Evolutionary conservation across 2,888 invertebrate genomes (phyloP).

Genomic region (Caenorhabditis angaria): DNA sequence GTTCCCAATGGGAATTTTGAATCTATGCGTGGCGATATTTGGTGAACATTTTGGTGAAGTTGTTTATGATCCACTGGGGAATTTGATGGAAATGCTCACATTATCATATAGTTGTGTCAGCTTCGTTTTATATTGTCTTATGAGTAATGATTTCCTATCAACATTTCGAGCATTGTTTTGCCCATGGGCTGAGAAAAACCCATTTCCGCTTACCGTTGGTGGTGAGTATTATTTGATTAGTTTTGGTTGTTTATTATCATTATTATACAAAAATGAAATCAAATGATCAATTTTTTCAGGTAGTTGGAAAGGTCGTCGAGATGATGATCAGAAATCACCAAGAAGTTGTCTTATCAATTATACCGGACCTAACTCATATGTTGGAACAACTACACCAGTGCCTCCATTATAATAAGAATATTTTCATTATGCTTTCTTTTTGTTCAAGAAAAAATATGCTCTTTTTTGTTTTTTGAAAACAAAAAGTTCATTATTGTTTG

Average conservation of each 20-base stretch:
- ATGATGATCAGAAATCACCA: conserved; percentile 34
- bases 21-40: conserved; percentile 58
- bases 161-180: conserved; percentile 59
- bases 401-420: background rate
- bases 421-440: background rate
- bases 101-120: conserved; percentile 63
- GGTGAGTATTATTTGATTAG: background rate
- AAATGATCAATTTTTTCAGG: conserved; percentile 18
- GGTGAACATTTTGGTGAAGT: conserved; percentile 58
- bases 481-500: conserved; percentile 2
- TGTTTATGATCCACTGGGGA: conserved; percentile 62
- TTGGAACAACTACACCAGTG: conserved; percentile 11
- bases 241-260: no score
- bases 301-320: conserved; percentile 38
- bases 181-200: conserved; percentile 38
- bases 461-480: background rate
- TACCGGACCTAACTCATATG: conserved; percentile 33
- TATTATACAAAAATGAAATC: no score
- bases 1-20: conserved; percentile 62
- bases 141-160: conserved; percentile 60
- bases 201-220: background rate
- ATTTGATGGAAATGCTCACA: conserved; percentile 66
- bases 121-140: conserved; percentile 64
- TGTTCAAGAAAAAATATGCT: background rate
- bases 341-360: conserved; percentile 33